These are phyloP conservation scores for Sebastes fasciatus DNA, from an alignment of 2,113 vertebrate genomes.

Conservation along the genomic window DNA sequence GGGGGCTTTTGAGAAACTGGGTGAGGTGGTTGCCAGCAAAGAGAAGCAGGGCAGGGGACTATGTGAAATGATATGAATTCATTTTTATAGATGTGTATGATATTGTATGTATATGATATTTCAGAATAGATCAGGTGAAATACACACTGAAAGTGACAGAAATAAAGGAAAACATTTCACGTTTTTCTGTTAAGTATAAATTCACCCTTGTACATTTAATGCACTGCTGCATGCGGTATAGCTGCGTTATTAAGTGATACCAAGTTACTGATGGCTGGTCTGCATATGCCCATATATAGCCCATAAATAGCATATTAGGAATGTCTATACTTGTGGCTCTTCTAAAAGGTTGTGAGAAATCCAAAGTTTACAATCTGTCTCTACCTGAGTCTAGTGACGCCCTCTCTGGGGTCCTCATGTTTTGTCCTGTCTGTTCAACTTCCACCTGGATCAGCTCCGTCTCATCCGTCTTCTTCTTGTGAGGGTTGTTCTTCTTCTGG, in stretches of 20 bases:
- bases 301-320: background rate
- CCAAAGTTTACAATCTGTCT: background rate
- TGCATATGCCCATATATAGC: background rate
- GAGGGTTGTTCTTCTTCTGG: constrained; percentile 86
- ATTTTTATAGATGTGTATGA: background rate
- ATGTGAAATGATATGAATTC: background rate
- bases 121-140: background rate
- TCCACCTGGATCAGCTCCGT: constrained; percentile 94
- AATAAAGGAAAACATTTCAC: background rate
- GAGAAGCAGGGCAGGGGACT: background rate
- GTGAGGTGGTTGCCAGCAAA: background rate
- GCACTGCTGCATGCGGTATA: background rate
- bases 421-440: constrained; percentile 86
- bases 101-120: background rate
- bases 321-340: background rate
- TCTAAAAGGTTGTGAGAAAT: background rate
- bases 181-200: background rate
- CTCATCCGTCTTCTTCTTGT: constrained; percentile 92
- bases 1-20: background rate
- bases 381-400: constrained; percentile 93
- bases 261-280: background rate
- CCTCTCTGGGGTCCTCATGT: constrained; percentile 87
- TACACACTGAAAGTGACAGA: background rate
- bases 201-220: background rate
- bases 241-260: background rate